Base-by-base conservation (phyloP, 30 jellyfish, hydroid and myxozoan species). In the Haliclystus octoradiatus region DNA sequence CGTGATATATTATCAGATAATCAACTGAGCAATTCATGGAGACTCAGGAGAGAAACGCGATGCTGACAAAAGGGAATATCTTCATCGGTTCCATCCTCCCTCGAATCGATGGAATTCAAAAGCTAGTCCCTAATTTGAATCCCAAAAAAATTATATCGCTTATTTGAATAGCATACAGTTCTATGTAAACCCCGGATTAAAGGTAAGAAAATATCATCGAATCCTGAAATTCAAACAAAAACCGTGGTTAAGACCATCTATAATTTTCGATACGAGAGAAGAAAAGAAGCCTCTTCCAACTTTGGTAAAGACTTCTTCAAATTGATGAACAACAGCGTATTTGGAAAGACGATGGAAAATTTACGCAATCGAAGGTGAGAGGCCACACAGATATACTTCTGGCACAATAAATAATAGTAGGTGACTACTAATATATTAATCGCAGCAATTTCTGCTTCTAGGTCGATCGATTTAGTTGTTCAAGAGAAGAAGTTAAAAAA, bases 301-400 rank as follows among this genome's bases (percentile, higher is more conserved):
- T 75, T 82, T 53, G 94, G 68, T 53, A 64, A 82, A 68, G 91
- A 82, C 74, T 60, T 74, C 50, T 70, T 62, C 68, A 79, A 78
- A 46, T 72, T 78, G n/a, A 79, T 79, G 88, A 81, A 73, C 46
- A 72, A 81, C 47, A 2, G 61, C 1, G 82, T 81, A 0, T 81
- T 81, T 40, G 94, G 94, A 1, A 81, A 81, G 75, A 73, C 84
- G 19, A 65, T 73, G 90, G 91, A 82, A 32, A 82, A 82, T 66
- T 25, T 82, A 52, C 35, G 84, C 15, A 76, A 83, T 47, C 49
- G 80, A 50, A n/a, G n/a, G n/a, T n/a, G n/a, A n/a, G n/a, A n/a
- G n/a, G n/a, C n/a, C n/a, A n/a, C n/a, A n/a, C n/a, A n/a, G n/a
- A n/a, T n/a, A n/a, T n/a, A n/a, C n/a, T n/a, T n/a, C n/a, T n/a